phyloP scores from a whole-genome alignment of 2,888 invertebrate species.

The Danaus chrysippus region DNA sequence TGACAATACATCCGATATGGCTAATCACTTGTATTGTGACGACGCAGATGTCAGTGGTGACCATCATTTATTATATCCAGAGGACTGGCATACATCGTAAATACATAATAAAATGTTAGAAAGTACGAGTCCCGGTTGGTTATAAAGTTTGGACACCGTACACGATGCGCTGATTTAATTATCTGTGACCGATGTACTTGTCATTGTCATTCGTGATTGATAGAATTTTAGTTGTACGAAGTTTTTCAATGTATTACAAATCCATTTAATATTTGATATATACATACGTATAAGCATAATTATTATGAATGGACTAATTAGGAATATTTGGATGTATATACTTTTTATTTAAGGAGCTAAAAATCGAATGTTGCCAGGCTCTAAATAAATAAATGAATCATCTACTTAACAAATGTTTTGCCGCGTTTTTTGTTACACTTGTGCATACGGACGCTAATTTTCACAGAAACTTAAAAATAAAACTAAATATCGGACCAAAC shows the following conservation, averaged over 20 bases:
- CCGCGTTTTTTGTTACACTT: slow-evolving; percentile 19
- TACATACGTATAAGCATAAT: too few relatives aligned
- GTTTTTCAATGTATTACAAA: slow-evolving; percentile 15
- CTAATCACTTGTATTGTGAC: slow-evolving; percentile 69
- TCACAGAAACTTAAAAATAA: slow-evolving; percentile 45
- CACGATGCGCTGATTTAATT: slow-evolving; percentile 59
- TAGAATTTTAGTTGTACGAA: slow-evolving; percentile 33
- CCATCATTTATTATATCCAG: slow-evolving; percentile 21
- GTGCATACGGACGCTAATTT: slow-evolving; percentile 44
- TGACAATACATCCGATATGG: slow-evolving; percentile 49
- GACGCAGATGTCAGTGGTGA: slow-evolving; percentile 56
- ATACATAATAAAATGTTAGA: neutral
- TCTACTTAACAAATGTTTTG: slow-evolving; percentile 18
- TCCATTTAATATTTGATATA: too few relatives aligned
- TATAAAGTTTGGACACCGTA: slow-evolving; percentile 38
- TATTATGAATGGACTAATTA: too few relatives aligned
- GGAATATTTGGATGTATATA: too few relatives aligned
- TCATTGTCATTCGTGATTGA: slow-evolving; percentile 57
- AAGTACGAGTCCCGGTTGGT: neutral
- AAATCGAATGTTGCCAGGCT: neutral
- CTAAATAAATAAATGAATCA: slow-evolving; percentile 24
- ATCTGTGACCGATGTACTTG: slow-evolving; percentile 65
- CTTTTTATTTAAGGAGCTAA: too few relatives aligned
- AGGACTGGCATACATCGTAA: slow-evolving; percentile 1
- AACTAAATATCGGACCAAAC: slow-evolving; percentile 36